Percentiles rank a stretch among this genome's conserved stretches.
These are phyloP conservation scores for Lepisosteus osseus DNA, from an alignment of 2,113 vertebrate species.

Conservation along the genomic window DNA sequence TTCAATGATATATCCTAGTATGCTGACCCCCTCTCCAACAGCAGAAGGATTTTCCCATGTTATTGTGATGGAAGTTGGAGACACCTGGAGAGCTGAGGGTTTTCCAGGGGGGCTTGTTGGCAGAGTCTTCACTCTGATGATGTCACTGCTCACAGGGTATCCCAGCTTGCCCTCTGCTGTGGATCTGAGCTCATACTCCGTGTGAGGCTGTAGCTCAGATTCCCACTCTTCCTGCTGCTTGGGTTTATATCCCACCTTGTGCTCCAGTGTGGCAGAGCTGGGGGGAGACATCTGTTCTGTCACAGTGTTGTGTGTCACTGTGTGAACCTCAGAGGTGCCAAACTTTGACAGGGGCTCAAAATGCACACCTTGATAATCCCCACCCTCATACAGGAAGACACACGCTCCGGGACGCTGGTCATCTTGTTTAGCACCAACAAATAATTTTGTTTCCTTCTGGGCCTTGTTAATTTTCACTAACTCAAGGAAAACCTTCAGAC, in stretches of 20 bases:
- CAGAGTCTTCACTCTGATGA: not conserved
- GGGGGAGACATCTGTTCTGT: not conserved
- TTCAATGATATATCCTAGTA: not conserved
- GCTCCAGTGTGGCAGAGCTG: not conserved
- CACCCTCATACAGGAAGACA: conserved; percentile 23
- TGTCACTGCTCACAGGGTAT: not conserved
- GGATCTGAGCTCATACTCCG: conserved; percentile 22
- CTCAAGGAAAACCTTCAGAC: not conserved
- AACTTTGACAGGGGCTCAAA: conserved; percentile 28
- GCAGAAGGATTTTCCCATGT: not conserved
- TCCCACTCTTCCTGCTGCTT: conserved; percentile 10
- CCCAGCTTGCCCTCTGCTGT: conserved; percentile 4
- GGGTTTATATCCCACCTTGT: conserved; percentile 8
- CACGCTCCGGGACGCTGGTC: conserved; percentile 13
- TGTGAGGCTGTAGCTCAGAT: conserved; percentile 3
- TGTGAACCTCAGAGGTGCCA: not conserved
- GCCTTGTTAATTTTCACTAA: not conserved
- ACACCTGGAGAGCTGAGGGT: not conserved
- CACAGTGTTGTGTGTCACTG: not conserved
- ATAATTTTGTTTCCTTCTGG: not conserved
- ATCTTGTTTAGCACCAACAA: conserved; percentile 18
- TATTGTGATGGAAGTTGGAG: not conserved
- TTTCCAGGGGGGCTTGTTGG: not conserved
- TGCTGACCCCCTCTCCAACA: not conserved
- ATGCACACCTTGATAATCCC: not conserved